Evolutionary conservation across 2,113 vertebrate genomes (phyloP).

Genomic region (Toxostoma redivivum): DNA sequence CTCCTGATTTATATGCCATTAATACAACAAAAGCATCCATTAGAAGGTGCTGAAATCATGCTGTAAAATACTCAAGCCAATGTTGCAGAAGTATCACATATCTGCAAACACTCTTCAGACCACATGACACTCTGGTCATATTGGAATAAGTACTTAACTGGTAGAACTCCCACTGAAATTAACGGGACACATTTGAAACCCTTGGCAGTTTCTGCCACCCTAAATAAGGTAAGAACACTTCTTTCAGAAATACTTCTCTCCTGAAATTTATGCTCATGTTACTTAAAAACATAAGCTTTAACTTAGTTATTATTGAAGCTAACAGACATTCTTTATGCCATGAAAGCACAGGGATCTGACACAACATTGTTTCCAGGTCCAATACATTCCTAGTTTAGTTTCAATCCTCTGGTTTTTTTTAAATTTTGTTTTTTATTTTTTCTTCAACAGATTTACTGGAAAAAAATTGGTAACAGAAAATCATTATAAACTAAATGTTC

Average conservation of each 20-base stretch:
- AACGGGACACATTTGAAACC: background rate
- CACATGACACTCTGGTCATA: background rate
- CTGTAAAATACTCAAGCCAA: background rate
- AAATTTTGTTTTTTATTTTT: background rate
- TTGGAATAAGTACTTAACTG: background rate
- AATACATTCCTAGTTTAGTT: background rate
- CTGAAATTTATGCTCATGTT: background rate
- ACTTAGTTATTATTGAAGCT: background rate
- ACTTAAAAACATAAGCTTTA: background rate
- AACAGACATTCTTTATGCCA: background rate
- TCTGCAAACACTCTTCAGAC: background rate
- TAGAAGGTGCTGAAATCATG: background rate
- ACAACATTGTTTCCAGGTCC: background rate
- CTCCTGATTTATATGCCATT: background rate
- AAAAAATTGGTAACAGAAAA: background rate
- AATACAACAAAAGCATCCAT: background rate
- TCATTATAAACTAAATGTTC: background rate
- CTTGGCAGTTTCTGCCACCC: background rate
- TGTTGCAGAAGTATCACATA: background rate
- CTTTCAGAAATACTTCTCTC: background rate
- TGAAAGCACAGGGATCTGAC: background rate
- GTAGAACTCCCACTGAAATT: background rate
- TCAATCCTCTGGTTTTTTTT: background rate
- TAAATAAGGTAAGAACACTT: background rate
- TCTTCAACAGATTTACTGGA: background rate